Conservation (phyloP, 2,888 invertebrate species). For the Neuroscelio doddi region DNA sequence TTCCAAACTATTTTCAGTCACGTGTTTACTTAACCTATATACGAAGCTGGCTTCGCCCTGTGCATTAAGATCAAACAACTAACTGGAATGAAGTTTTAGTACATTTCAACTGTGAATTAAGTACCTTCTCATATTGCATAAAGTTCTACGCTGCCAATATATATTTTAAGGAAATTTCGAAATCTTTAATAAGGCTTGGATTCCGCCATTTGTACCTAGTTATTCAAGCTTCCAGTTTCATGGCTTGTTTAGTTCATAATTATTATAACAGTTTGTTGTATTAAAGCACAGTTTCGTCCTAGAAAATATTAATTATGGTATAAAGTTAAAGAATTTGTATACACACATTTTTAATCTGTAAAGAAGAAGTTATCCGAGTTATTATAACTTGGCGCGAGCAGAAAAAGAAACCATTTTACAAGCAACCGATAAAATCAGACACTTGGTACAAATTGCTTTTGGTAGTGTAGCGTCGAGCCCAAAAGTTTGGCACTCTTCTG, state of each 20-base stretch:
- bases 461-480: slow-evolving; percentile 28
- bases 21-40: slow-evolving; percentile 35
- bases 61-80: slow-evolving; percentile 32
- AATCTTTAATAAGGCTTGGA: not conserved
- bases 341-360: not conserved
- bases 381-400: slow-evolving; percentile 34
- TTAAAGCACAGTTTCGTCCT: not conserved
- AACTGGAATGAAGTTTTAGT: slow-evolving; percentile 29
- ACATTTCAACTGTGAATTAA: slow-evolving; percentile 31
- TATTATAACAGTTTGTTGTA: not conserved
- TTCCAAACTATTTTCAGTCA: slow-evolving; percentile 17
- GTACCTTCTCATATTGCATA: slow-evolving; percentile 10
- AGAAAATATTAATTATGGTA: not conserved
- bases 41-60: slow-evolving; percentile 19
- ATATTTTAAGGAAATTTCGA: not conserved
- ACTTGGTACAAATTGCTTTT: slow-evolving; percentile 43
- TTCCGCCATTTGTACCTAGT: not conserved
- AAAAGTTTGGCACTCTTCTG: slow-evolving; percentile 48
- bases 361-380: slow-evolving; percentile 23
- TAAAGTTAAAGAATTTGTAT: not conserved
- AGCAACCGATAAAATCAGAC: slow-evolving; percentile 34
- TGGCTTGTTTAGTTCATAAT: not conserved
- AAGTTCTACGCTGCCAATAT: slow-evolving; percentile 18
- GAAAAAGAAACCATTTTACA: slow-evolving; percentile 35
- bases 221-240: not conserved